Evolutionary conservation across 2,797 vertebrate species (phyloP), one percentile per base, ranked within the genome.

Genomic region (Dendrocincla fuliginosa): DNA sequence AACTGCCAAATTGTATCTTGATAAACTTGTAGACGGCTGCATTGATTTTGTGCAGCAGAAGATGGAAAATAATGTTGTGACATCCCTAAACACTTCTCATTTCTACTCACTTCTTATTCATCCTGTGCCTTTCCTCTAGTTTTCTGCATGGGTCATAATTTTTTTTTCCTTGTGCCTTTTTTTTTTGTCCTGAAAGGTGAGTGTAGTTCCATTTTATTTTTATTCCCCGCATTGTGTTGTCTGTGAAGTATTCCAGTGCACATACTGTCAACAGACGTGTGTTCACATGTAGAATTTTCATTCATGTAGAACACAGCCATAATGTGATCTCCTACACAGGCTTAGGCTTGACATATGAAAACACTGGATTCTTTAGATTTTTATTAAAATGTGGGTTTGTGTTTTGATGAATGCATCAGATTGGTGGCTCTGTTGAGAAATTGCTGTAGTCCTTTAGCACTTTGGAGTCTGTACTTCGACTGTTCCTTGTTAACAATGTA

Each of bases 41-140:
- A 84, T 94, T 94, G 61, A 19, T 96, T 95, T 90, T 95, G 94
- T 97, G 95, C 96, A 95, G 95, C 69, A 83, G 91, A 93, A 88
- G 46, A 64, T 89, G 97, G 97, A 97, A 97, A 98, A 98, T 98
- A 98, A 98, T 98, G 97, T 98, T 98, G 98, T 98, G 98, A 98
- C 98, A 98, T 97, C 97, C 96, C 61, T 92, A 90, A 97, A 96
- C 74, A 19, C 89, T 85, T 71, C 95, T 91, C 91, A 78, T 97
- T 86, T 95, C 77, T 93, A 91, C 85, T 96, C 96, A 97, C 91
- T 96, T 97, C 93, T 94, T 85, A 80, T 47, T 95, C 96, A 95
- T 97, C 90, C 94, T 87, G 84, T 97, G 94, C 91, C 95, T 97
- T 94, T 96, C 96, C 91, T 94, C 68, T 79, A 55, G 44, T 95